These are phyloP conservation scores for Baryphthengus martii DNA, from an alignment of 2,113 vertebrate genomes.

Conservation along the genomic window DNA sequence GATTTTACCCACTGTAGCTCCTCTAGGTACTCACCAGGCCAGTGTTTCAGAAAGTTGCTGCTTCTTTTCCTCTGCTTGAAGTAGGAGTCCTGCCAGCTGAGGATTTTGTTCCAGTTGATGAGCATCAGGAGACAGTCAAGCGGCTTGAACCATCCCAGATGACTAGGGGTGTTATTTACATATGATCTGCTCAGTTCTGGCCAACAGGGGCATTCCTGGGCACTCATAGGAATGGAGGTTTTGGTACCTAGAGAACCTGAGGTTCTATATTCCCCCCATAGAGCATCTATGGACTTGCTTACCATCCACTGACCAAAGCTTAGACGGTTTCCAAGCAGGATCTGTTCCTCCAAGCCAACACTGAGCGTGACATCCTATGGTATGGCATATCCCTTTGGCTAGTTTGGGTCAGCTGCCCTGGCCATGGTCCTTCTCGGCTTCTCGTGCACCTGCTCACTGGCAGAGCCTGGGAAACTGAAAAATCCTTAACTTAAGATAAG, in stretches of 20 bases:
- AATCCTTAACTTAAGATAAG: too few species aligned
- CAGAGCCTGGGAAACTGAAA: too few species aligned
- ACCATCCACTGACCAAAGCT: too few species aligned
- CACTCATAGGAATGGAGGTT: not conserved
- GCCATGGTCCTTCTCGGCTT: too few species aligned
- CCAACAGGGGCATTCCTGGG: not conserved
- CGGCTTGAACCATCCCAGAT: not conserved
- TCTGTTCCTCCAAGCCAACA: too few species aligned
- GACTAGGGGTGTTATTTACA: not conserved
- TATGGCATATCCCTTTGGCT: too few species aligned
- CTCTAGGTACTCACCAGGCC: not conserved
- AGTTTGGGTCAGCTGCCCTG: too few species aligned
- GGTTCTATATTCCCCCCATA: not conserved
- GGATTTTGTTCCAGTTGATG: not conserved
- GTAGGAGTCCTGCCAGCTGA: not conserved
- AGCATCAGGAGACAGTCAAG: not conserved
- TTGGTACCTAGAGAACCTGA: not conserved
- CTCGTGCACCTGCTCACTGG: too few species aligned
- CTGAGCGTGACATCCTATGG: too few species aligned
- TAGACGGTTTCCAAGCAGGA: too few species aligned
- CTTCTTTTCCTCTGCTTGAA: not conserved
- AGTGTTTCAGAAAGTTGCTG: not conserved
- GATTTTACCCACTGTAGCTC: not conserved
- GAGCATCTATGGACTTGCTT: not conserved
- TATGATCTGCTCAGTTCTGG: not conserved